phyloP scores from a whole-genome alignment of 1,140 invertebrate species.

The Ditylenchus dipsaci region DNA sequence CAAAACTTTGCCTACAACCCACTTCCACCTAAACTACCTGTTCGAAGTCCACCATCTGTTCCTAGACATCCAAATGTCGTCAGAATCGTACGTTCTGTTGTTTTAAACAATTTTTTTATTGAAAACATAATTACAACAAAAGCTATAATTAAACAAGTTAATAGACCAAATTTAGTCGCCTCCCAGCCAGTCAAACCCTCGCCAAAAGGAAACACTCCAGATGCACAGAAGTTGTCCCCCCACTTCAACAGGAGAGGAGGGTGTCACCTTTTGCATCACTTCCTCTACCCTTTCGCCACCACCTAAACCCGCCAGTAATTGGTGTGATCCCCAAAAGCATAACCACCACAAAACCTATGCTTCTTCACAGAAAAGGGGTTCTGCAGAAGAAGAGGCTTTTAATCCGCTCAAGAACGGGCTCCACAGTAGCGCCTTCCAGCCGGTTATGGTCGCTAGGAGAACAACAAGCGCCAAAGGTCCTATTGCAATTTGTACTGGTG shows the following conservation, averaged over 20 bases:
- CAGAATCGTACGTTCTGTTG: neutral
- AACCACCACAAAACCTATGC: neutral
- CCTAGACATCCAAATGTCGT: neutral
- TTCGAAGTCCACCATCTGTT: neutral
- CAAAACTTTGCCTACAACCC: neutral
- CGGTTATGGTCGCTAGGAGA: neutral
- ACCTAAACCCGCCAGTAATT: neutral
- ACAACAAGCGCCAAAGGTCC: too few relatives aligned
- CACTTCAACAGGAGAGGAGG: neutral
- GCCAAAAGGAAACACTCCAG: neutral
- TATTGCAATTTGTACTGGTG: too few relatives aligned
- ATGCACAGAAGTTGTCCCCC: neutral
- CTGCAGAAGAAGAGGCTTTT: neutral
- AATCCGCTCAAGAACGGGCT: neutral
- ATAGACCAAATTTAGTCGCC: neutral
- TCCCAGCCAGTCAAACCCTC: neutral
- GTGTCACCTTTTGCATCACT: neutral
- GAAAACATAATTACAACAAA: too few relatives aligned
- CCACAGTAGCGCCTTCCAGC: neutral
- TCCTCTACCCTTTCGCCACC: neutral
- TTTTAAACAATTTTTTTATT: too few relatives aligned
- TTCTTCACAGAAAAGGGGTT: neutral
- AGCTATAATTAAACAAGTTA: too few relatives aligned
- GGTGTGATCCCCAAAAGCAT: neutral
- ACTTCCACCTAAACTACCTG: neutral